Conservation (phyloP, 2,113 vertebrate genomes). For the Talpa occidentalis region DNA sequence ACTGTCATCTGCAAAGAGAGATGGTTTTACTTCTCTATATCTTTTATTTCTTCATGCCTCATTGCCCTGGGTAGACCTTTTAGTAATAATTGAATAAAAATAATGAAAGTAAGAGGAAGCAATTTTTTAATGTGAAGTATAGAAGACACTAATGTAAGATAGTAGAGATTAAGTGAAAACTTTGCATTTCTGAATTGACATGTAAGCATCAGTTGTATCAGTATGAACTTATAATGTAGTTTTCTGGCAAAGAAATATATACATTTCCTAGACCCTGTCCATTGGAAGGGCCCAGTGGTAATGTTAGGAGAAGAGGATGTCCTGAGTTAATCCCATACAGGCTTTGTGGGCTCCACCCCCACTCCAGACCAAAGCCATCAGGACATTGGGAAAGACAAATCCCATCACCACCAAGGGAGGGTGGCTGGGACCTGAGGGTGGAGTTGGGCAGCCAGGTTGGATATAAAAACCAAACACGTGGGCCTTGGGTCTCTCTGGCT, state of each 20-base stretch:
- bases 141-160: background rate
- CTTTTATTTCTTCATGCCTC: background rate
- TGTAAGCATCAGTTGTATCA: background rate
- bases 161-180: background rate
- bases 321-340: too few relatives aligned
- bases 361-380: too few relatives aligned
- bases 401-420: too few relatives aligned
- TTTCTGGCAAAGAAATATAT: background rate
- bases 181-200: background rate
- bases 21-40: background rate
- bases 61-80: background rate
- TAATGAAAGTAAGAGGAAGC: background rate
- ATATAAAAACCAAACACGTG: too few relatives aligned
- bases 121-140: slow-evolving; percentile 2
- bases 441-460: too few relatives aligned
- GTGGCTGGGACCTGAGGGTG: too few relatives aligned
- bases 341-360: too few relatives aligned
- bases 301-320: too few relatives aligned
- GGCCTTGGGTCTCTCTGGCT: too few relatives aligned
- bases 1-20: too few relatives aligned
- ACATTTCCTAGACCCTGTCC: background rate
- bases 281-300: background rate
- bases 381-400: too few relatives aligned
- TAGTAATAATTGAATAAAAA: background rate
- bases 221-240: background rate